These are phyloP conservation scores for Ophion slaviceki DNA, from an alignment of 2,888 invertebrate species.

Conservation along the genomic window DNA sequence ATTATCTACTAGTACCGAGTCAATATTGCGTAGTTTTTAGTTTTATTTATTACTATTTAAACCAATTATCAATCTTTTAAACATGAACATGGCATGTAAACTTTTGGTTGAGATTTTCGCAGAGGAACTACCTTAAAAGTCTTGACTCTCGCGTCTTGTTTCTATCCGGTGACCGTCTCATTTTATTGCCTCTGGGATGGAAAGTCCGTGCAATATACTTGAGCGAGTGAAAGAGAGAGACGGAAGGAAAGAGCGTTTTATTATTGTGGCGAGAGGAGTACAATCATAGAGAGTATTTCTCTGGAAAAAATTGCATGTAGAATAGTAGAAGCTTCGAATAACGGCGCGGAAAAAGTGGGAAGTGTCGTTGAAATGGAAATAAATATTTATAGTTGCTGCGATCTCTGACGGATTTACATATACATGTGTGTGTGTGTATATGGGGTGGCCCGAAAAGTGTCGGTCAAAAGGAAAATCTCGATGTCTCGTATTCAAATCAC, in stretches of 20 bases:
- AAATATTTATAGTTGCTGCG: constrained; percentile 45
- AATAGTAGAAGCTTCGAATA: constrained; percentile 26
- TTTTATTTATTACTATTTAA: too few species aligned
- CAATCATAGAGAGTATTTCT: constrained; percentile 34
- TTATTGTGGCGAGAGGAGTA: constrained; percentile 40
- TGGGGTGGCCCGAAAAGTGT: background rate
- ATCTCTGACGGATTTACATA: background rate
- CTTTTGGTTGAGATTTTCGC: too few species aligned
- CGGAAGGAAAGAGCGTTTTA: constrained; percentile 40
- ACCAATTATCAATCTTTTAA: too few species aligned
- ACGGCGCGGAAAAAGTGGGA: constrained; percentile 11
- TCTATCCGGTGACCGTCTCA: constrained; percentile 27
- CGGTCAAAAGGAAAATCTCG: constrained; percentile 29
- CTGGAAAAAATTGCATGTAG: constrained; percentile 29
- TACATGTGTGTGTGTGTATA: too few species aligned
- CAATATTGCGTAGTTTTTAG: too few species aligned
- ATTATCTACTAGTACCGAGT: too few species aligned
- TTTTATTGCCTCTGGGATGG: constrained; percentile 13
- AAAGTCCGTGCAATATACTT: constrained; percentile 10
- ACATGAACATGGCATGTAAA: too few species aligned
- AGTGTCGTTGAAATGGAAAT: constrained; percentile 39
- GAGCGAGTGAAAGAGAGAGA: background rate
- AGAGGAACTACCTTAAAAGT: too few species aligned
- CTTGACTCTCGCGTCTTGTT: constrained; percentile 36
- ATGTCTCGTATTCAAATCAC: background rate